A percentile compares a stretch with the other conserved stretches of the same genome.
These are phyloP conservation scores for Pachycephus smyrnensis DNA, from an alignment of 2,888 invertebrate species.

Conservation along the genomic window DNA sequence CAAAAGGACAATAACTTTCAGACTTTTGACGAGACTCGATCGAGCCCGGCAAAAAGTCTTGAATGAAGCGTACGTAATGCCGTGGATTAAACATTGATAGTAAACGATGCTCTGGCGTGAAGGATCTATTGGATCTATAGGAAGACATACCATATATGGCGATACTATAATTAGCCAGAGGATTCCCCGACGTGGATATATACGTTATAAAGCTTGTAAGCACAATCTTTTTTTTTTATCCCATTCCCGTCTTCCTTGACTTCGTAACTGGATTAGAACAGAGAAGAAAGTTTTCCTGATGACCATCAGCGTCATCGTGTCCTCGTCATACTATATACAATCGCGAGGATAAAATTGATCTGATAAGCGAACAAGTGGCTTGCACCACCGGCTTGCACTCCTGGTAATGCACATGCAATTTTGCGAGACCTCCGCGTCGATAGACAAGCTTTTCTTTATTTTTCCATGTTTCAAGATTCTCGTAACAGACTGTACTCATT, in stretches of 20 bases:
- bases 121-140: neutral
- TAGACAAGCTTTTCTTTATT: conserved; percentile 18
- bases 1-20: conserved; percentile 44
- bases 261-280: neutral
- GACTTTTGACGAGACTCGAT: neutral
- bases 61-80: conserved; percentile 42
- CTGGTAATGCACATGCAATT: conserved; percentile 37
- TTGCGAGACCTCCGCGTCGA: conserved; percentile 37
- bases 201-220: neutral
- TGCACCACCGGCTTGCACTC: conserved; percentile 33
- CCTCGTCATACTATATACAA: neutral
- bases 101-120: neutral
- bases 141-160: conserved; percentile 43
- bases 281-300: neutral
- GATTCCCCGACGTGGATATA: conserved; percentile 22
- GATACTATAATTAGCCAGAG: conserved; percentile 49
- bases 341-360: neutral
- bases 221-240: neutral
- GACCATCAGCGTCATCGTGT: neutral
- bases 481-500: neutral
- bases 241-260: neutral
- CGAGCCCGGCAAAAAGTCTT: conserved; percentile 37
- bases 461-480: neutral
- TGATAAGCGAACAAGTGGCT: conserved; percentile 1
- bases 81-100: neutral